These are phyloP conservation scores for Tethya wilhelma DNA, from an alignment of 37 sponge, comb jelly and placozoan species.

Conservation along the genomic window DNA sequence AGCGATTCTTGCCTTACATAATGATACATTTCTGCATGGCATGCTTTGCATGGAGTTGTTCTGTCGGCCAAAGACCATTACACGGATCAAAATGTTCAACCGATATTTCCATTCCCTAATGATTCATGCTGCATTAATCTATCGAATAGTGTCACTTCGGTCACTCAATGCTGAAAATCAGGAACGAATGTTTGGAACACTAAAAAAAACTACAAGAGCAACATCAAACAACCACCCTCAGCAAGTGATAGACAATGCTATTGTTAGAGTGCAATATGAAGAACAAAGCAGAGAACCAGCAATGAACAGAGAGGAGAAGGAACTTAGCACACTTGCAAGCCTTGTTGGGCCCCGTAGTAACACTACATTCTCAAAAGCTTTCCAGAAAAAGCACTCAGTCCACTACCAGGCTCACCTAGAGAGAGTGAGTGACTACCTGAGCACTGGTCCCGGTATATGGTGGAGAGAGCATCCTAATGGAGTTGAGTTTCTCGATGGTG, in stretches of 20 bases:
- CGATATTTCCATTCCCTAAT: conserved; percentile 17
- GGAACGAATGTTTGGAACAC: conserved; percentile 18
- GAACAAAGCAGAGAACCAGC: background rate
- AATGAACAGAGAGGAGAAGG: conserved; percentile 2
- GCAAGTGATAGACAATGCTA: conserved; percentile 11
- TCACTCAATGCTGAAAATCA: conserved; percentile 15
- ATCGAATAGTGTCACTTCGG: conserved; percentile 8
- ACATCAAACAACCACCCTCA: conserved; percentile 29
- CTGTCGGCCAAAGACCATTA: background rate
- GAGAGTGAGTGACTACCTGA: conserved; percentile 16
- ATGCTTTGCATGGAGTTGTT: background rate
- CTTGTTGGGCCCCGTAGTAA: background rate
- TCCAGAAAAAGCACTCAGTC: background rate
- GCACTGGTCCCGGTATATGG: conserved; percentile 20
- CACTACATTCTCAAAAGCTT: background rate
- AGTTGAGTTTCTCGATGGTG: conserved; percentile 22
- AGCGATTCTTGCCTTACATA: background rate
- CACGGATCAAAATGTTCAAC: conserved; percentile 3
- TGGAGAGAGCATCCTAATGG: background rate
- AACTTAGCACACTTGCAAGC: background rate
- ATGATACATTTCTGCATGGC: background rate
- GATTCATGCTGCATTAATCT: background rate
- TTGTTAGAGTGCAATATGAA: background rate
- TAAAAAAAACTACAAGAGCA: background rate
- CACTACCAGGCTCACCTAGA: conserved; percentile 21